Conservation (phyloP, 53 echinoderm and acorn worm species). For the Luidia sarsii region DNA sequence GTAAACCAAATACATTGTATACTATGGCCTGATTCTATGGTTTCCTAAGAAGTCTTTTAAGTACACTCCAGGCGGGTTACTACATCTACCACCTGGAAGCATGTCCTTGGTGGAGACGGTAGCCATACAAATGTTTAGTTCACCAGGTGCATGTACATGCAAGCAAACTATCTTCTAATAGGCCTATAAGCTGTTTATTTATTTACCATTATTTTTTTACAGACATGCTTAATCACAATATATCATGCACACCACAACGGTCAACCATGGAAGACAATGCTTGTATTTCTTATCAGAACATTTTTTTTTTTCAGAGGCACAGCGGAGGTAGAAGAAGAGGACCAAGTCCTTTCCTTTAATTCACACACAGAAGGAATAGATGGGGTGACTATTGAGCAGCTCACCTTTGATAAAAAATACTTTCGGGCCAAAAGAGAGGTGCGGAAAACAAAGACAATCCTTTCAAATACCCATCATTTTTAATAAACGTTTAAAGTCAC, state of each 20-base stretch:
- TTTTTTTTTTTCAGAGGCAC: conserved; percentile 19
- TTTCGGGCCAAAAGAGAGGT: conserved; percentile 71
- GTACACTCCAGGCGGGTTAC: too few species aligned
- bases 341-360: conserved; percentile 53
- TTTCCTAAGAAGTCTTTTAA: too few species aligned
- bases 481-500: too few species aligned
- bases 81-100: too few species aligned
- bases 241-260: neutral
- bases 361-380: conserved; percentile 4
- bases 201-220: too few species aligned
- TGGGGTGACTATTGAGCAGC: conserved; percentile 47
- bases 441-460: too few species aligned
- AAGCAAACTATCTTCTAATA: neutral
- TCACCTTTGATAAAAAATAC: conserved; percentile 82
- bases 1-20: too few species aligned
- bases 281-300: neutral
- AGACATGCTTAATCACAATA: neutral
- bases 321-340: conserved; percentile 65
- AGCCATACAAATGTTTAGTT: neutral
- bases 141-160: neutral
- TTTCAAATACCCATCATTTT: too few species aligned
- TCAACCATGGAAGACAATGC: too few species aligned
- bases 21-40: too few species aligned
- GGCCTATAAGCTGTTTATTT: neutral
- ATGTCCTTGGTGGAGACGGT: too few species aligned